Base-by-base conservation (phyloP, 1,140 invertebrate species). In the Tachypleus tridentatus region DNA sequence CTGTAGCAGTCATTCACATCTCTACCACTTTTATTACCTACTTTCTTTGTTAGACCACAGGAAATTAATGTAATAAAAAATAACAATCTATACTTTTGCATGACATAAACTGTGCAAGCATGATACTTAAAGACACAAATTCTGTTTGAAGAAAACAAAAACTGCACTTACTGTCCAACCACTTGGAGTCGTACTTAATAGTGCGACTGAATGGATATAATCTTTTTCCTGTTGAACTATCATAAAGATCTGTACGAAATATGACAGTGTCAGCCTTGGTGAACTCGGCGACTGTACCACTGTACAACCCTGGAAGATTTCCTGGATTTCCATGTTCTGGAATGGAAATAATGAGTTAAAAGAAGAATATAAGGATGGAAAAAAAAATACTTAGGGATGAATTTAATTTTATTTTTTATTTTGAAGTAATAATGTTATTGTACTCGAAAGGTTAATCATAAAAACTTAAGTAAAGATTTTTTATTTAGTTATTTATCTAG, bases 111-210 rank as follows among this genome's bases (percentile, higher is more conserved):
- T 29, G 29, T 29, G 29, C 29, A 29, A 29, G 29, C 29, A 29
- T 29, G 29, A 29, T 29, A 29, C 29, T 29, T 29, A 29, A 29
- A 29, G 2, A 29, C 29, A 29, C 29, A 29, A 2, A 29, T 29
- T 29, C 29, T 29, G 29, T 29, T 29, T 29, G 29, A 54, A 8
- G n/a, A 8, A 54, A 8, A 54, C n/a, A 54, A 8, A n/a, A 54
- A 54, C 7, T 8, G 7, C 53, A 68, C 88, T 90, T 80, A 97
- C 93, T 95, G 82, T 97, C 94, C 57, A 98, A 84, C 93, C 93
- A 97, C 77, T 95, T 96, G 61, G 92, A 96, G 80, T 97, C 93
- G 76, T 96, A 95, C 79, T 97, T 95, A 71, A 96, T 83, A 56
- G 93, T 97, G 69, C 93, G 81, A 76, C 95, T 91, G 77, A 91